A percentile compares a stretch with the other conserved stretches of the same genome.
These are phyloP conservation scores for Euplagia quadripunctaria DNA, from an alignment of 2,888 invertebrate species.

Conservation along the genomic window DNA sequence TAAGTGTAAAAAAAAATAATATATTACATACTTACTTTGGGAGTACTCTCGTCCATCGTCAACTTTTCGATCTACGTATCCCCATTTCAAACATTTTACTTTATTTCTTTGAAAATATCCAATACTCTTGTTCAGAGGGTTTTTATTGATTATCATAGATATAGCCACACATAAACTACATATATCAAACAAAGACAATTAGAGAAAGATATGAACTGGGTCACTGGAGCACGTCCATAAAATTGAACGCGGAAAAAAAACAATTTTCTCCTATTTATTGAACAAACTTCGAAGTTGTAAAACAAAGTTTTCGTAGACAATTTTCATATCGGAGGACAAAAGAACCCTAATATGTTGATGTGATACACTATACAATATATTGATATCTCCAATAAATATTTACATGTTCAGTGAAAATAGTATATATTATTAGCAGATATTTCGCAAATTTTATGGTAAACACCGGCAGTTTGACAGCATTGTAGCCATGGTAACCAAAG, in stretches of 20 bases:
- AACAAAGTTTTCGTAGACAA: conserved; percentile 23
- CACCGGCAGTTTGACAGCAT: conserved; percentile 57
- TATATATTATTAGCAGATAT: neutral
- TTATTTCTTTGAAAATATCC: neutral
- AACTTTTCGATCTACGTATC: conserved; percentile 45
- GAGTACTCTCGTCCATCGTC: conserved; percentile 66
- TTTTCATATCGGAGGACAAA: conserved; percentile 9
- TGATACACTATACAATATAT: neutral
- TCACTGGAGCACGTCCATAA: conserved; percentile 61
- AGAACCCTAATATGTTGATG: neutral
- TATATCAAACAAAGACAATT: conserved; percentile 53
- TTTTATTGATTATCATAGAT: neutral
- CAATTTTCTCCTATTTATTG: conserved; percentile 56
- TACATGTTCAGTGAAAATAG: neutral
- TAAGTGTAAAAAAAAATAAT: too few species aligned
- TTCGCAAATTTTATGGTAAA: conserved; percentile 34
- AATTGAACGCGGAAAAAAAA: conserved; percentile 28
- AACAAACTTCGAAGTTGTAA: conserved; percentile 60
- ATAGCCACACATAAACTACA: neutral
- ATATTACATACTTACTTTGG: conserved; percentile 41
- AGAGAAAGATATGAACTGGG: conserved; percentile 58
- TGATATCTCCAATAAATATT: neutral
- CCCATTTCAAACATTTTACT: conserved; percentile 40
- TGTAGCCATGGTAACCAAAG: conserved; percentile 66
- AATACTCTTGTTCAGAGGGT: neutral